These are phyloP conservation scores for Oncorhynchus masou DNA, from an alignment of 2,113 vertebrate genomes.

Conservation along the genomic window DNA sequence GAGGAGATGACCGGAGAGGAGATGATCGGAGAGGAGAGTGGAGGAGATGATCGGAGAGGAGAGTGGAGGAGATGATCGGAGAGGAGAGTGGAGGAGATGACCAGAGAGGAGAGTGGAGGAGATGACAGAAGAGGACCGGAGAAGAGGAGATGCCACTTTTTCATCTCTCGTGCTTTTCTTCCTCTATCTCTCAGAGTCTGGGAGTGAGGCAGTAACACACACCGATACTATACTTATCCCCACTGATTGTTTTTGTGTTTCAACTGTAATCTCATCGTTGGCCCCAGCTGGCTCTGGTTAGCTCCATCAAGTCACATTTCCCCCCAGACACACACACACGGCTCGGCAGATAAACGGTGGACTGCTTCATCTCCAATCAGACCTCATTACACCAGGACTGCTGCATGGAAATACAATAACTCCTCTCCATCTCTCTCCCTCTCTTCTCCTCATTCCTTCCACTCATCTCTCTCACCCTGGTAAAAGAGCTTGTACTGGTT, in stretches of 20 bases:
- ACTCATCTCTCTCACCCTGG: background rate
- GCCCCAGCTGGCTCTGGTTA: conserved; percentile 83
- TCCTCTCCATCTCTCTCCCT: background rate
- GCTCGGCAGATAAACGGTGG: conserved; percentile 27
- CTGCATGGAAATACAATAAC: background rate
- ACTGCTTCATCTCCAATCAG: conserved; percentile 46
- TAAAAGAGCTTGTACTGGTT: background rate
- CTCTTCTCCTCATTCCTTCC: background rate
- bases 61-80: too few relatives aligned
- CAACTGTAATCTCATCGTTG: conserved; percentile 75
- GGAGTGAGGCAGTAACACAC: conserved; percentile 74
- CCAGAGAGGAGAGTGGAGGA: too few relatives aligned
- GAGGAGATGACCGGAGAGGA: too few relatives aligned
- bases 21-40: too few relatives aligned
- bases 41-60: too few relatives aligned
- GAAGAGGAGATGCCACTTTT: too few relatives aligned
- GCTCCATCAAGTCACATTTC: conserved; percentile 69
- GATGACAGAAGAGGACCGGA: too few relatives aligned
- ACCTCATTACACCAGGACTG: background rate
- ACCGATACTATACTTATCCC: conserved; percentile 74
- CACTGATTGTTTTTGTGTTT: conserved; percentile 76
- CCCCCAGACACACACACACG: conserved; percentile 24
- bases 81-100: too few relatives aligned
- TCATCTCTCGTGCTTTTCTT: background rate
- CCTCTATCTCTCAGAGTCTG: conserved; percentile 38